Percentiles rank a stretch among this genome's conserved stretches.
Conservation (phyloP, 35 echinoderm and acorn worm species). For the Ophiothrix spiculata region DNA sequence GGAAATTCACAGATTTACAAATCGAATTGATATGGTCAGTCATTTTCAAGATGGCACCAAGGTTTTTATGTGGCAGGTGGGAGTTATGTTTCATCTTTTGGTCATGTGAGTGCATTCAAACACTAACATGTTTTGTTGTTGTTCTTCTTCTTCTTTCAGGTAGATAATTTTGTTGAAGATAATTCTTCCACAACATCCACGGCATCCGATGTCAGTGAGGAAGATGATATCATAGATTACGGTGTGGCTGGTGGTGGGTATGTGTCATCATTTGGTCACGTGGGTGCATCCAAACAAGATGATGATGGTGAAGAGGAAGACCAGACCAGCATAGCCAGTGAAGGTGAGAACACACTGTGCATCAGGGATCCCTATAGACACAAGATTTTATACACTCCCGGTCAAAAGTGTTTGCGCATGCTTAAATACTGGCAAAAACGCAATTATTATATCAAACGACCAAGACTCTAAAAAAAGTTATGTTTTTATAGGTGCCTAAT, state of each 20-base stretch:
- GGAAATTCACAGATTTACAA: too few relatives aligned
- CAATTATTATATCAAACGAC: too few relatives aligned
- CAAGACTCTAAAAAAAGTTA: too few relatives aligned
- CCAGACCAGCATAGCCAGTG: neutral
- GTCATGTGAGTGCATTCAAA: neutral
- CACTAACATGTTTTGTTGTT: neutral
- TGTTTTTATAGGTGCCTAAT: too few relatives aligned
- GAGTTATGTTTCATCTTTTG: neutral
- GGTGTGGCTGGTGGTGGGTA: conserved; percentile 25
- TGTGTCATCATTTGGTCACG: conserved; percentile 27
- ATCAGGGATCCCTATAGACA: too few relatives aligned
- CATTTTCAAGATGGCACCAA: too few relatives aligned
- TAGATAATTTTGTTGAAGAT: conserved; percentile 69
- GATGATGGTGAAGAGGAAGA: neutral
- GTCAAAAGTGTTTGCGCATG: too few relatives aligned
- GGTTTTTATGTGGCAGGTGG: neutral
- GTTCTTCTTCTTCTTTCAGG: neutral
- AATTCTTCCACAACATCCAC: conserved; percentile 4
- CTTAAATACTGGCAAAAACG: too few relatives aligned
- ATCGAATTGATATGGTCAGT: too few relatives aligned
- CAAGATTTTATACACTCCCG: too few relatives aligned
- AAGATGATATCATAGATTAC: conserved; percentile 12
- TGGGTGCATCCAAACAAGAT: neutral
- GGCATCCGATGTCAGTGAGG: neutral
- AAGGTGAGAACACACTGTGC: too few relatives aligned